These are phyloP conservation scores for Heterohyrax brucei DNA, from an alignment of 2,797 vertebrate species.

Conservation along the genomic window DNA sequence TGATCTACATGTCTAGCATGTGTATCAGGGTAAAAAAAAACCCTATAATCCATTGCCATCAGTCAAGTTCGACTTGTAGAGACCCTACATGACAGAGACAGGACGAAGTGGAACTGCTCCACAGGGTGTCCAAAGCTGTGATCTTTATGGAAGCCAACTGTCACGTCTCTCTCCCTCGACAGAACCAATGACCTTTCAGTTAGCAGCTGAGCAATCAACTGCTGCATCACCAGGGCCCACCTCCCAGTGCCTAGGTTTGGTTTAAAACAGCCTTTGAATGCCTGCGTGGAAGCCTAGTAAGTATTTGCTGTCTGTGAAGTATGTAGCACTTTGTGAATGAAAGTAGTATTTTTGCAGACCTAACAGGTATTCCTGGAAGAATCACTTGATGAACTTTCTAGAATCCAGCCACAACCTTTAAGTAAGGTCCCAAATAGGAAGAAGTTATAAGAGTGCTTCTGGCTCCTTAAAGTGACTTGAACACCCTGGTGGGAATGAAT, in stretches of 20 bases:
- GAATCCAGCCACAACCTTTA: neutral
- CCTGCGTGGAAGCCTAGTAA: neutral
- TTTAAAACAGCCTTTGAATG: neutral
- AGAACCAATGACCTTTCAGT: no score
- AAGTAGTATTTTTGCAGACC: neutral
- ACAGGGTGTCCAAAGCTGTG: no score
- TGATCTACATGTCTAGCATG: neutral
- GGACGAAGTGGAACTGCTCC: no score
- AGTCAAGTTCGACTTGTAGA: no score
- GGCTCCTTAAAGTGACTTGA: neutral
- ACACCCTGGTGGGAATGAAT: neutral
- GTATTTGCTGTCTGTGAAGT: conserved; percentile 31
- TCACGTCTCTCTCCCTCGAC: no score
- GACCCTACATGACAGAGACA: no score
- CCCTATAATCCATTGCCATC: no score
- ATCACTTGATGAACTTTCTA: conserved; percentile 19
- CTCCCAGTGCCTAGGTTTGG: neutral
- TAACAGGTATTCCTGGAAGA: neutral
- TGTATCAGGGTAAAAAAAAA: conserved; percentile 13
- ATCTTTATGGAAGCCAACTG: no score
- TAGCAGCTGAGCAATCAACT: no score
- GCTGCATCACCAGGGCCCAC: no score
- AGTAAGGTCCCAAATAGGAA: neutral
- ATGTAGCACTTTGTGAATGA: neutral
- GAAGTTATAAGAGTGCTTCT: neutral